Base-by-base conservation (phyloP, 2,888 invertebrate genomes). In the Ommatoiulus sabulosus region DNA sequence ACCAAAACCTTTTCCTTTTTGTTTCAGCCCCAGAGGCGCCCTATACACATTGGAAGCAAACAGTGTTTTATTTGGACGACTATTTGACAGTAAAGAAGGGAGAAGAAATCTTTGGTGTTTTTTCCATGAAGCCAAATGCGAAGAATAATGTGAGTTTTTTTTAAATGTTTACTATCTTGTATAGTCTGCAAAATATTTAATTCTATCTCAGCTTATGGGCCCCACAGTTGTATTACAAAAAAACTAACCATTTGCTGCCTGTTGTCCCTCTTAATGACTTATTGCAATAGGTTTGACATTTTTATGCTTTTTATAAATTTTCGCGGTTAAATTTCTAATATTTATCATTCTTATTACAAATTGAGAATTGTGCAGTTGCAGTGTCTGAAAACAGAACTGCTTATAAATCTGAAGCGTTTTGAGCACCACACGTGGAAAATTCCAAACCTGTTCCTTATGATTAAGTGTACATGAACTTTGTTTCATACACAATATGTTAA, bases 11-110 rank as follows among this genome's bases (percentile, higher is more conserved):
- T 86, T 87, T 48, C 1, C 12, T 1, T 2, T 84, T 80, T 88
- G 6, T 86, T 44, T 80, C 90, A 89, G 98, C 98, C 0, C 99
- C 99, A 0, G 99, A 99, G 92, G 96, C 97, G 0, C 97, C 97
- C 48, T 99, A 99, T 93, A 99, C 99, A 43, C 99, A 99, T 93
- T 99, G 99, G 99, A 99, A 99, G 93, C 98, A 99, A 93, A 97
- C 97, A 8, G 99, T 99, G 87, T 99, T 99, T 94, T 99, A 99
- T 93, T 96, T 99, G 91, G 97, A 98, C 92, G 98, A 99, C 91
- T 98, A 97, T 92, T 95, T 99, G 94, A 99, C 99, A 2, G 98
- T 97, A 57, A 99, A 99, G 93, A 97, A 97, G 92, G 93, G 93
- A 89, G 99, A 99, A 93, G 98, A 98, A 92, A 96, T 99, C 89